Conservation (phyloP, 2,113 vertebrate species). For the Orientallactaga bullata region DNA sequence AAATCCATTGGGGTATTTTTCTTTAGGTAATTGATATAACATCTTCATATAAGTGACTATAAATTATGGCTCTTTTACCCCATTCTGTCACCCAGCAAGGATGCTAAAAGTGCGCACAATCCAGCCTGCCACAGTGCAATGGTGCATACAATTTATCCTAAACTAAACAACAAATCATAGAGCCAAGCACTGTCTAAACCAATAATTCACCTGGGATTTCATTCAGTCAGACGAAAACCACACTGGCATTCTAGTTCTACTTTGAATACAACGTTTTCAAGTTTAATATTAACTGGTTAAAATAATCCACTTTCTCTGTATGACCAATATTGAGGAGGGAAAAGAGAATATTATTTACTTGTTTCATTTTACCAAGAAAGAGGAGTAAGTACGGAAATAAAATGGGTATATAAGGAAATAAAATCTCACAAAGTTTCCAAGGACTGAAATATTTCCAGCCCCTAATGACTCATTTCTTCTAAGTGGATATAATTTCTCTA, state of each 20-base stretch:
- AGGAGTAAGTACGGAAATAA: neutral
- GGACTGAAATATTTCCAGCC: neutral
- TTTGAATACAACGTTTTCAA: neutral
- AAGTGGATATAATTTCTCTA: neutral
- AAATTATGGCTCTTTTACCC: conserved; percentile 83
- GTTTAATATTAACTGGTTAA: neutral
- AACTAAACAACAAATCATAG: conserved; percentile 66
- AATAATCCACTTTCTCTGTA: neutral
- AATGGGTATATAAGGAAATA: neutral
- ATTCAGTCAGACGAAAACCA: conserved; percentile 52
- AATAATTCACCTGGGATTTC: conserved; percentile 60
- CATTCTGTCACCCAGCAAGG: conserved; percentile 80
- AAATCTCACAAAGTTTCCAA: conserved; percentile 7
- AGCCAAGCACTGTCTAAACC: conserved; percentile 64
- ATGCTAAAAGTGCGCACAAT: conserved; percentile 29
- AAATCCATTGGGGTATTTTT: conserved; percentile 84
- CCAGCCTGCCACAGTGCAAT: conserved; percentile 57
- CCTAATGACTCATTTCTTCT: neutral
- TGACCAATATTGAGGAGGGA: neutral
- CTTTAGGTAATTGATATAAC: conserved; percentile 86
- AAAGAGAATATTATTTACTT: neutral
- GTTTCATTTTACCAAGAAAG: neutral
- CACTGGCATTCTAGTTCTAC: neutral
- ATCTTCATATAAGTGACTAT: conserved; percentile 85
- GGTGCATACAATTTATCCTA: conserved; percentile 73